These are phyloP conservation scores for Philereme transversata DNA, from an alignment of 2,888 invertebrate genomes.

Conservation along the genomic window DNA sequence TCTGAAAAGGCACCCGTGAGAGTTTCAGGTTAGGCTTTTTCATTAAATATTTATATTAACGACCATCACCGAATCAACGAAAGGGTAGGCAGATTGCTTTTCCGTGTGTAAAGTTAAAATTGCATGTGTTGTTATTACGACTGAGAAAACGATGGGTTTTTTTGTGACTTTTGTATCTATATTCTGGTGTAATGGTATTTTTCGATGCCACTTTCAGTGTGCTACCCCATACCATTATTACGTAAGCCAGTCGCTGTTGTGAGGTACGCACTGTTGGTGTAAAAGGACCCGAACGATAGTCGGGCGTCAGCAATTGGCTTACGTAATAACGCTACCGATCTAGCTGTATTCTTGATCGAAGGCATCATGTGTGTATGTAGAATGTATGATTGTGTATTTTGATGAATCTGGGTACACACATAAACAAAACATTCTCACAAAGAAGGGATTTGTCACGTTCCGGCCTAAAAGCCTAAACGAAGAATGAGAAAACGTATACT, in stretches of 20 bases:
- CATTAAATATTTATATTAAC: constrained; percentile 46
- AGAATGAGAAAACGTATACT: neutral
- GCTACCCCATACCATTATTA: too few relatives aligned
- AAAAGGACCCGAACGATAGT: too few relatives aligned
- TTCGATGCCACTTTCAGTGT: too few relatives aligned
- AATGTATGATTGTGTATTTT: constrained; percentile 1
- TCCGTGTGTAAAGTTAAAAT: constrained; percentile 36
- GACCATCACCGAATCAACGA: constrained; percentile 35
- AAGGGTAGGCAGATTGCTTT: constrained; percentile 35
- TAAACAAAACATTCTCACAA: constrained; percentile 1
- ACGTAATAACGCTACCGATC: too few relatives aligned
- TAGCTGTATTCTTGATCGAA: too few relatives aligned
- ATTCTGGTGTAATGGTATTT: too few relatives aligned
- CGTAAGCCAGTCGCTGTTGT: too few relatives aligned
- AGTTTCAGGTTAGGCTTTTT: constrained; percentile 31
- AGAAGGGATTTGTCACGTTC: constrained; percentile 2
- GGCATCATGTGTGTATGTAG: neutral
- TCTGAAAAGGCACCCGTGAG: constrained; percentile 21
- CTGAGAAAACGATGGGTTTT: neutral
- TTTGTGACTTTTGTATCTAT: too few relatives aligned
- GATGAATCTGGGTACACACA: neutral
- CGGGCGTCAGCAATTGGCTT: too few relatives aligned
- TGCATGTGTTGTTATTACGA: constrained; percentile 18
- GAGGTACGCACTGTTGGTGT: too few relatives aligned
- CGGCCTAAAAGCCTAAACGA: constrained; percentile 6